Base-by-base conservation (phyloP, 2,888 invertebrate genomes). In the Heliconius aoede region DNA sequence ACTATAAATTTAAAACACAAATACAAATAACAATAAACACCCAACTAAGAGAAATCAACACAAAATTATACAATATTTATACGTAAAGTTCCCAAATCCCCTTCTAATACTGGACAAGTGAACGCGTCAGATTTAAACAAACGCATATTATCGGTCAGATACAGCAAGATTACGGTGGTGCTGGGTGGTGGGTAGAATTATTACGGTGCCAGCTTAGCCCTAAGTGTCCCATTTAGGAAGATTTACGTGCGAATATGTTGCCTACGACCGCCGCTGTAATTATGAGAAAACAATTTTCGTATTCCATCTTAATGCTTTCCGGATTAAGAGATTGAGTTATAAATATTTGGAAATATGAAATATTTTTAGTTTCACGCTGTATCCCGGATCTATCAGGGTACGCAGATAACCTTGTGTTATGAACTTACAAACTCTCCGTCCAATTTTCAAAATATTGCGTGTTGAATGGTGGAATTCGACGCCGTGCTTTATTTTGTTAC, bases 281-380 rank as follows among this genome's bases (percentile, higher is more conserved):
- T 94, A 94, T 94, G 93, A 94, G 94, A 93, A 94, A 94, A 94
- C 94, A 94, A 94, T 94, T 94, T 93, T 89, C 89, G 87, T 88
- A 88, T 87, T 91, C 90, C 92, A 91, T 93, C 91, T 92, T 91
- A 93, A 92, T 90, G 89, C 88, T 84, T 81, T 78, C 80, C 78
- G 90, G 92, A 92, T 94, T 93, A 92, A 85, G 87, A 86, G 87
- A 86, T 87, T 86, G n/a, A 55, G 21, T 55, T 55, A n/a, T 55
- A 55, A n/a, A 55, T 55, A 55, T n/a, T 11, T 3, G 55, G n/a
- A 55, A 55, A 55, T 9, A 4, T 55, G 3, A 55, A n/a, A 55
- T 55, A 55, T 46, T 46, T 46, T 46, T 21, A 46, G 18, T 18
- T 46, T 46, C 21, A 21, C 21, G 5, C 18, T 18, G 46, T 46